These are phyloP conservation scores for Pelodytes ibericus DNA, from an alignment of 2,797 vertebrate genomes.

Conservation along the genomic window DNA sequence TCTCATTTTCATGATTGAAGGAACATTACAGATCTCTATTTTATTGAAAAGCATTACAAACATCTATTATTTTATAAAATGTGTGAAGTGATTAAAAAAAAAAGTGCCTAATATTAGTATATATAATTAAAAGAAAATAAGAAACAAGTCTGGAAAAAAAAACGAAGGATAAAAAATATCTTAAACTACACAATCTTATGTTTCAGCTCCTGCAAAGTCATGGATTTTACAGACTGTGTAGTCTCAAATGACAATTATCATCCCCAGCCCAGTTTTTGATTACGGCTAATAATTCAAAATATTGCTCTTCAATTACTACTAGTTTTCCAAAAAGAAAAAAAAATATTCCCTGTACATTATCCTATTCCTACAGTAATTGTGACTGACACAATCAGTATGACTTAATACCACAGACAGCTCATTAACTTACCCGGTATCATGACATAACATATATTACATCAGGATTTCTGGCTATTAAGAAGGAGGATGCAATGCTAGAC, in stretches of 20 bases:
- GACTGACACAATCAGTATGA: conserved; percentile 45
- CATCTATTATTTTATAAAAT: too few species aligned
- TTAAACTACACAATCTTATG: too few species aligned
- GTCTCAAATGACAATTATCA: conserved; percentile 17
- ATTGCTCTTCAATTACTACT: conserved; percentile 30
- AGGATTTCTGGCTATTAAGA: conserved; percentile 26
- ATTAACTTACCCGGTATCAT: conserved; percentile 25
- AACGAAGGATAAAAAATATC: too few species aligned
- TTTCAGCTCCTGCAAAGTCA: background rate
- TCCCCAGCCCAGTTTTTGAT: conserved; percentile 21
- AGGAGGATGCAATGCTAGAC: conserved; percentile 27
- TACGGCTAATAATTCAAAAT: conserved; percentile 39
- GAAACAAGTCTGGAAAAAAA: too few species aligned
- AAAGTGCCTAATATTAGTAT: too few species aligned
- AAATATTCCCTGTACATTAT: conserved; percentile 19
- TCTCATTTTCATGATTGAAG: too few species aligned
- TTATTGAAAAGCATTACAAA: too few species aligned
- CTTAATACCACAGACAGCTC: conserved; percentile 45
- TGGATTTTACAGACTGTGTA: conserved; percentile 8
- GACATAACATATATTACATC: conserved; percentile 17
- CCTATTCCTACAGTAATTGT: background rate
- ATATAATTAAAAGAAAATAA: too few species aligned
- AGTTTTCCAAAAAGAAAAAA: too few species aligned
- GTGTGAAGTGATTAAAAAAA: too few species aligned
- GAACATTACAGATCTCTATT: too few species aligned